Conservation (phyloP, 2,888 invertebrate species). For the Andrena bicolor region DNA sequence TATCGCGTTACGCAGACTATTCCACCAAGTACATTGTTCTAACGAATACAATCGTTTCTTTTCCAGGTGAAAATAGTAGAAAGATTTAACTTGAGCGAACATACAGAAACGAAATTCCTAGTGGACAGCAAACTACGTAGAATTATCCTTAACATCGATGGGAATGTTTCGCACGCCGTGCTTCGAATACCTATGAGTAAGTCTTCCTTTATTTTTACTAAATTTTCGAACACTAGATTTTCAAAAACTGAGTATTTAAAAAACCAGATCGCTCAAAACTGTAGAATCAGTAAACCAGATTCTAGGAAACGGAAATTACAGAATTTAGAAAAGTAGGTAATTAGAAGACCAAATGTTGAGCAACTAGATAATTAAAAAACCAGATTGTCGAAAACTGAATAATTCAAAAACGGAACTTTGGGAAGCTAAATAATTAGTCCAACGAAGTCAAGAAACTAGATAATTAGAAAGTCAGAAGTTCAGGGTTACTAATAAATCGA, state of each 20-base stretch:
- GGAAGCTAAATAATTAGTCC: no score
- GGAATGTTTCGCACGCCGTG: constrained; percentile 54
- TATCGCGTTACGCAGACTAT: background rate
- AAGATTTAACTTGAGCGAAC: constrained; percentile 27
- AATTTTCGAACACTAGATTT: no score
- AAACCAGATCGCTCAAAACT: no score
- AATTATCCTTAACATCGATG: constrained; percentile 53
- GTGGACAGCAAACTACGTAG: constrained; percentile 13
- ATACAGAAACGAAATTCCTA: constrained; percentile 44
- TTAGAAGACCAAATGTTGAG: no score
- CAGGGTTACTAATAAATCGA: background rate
- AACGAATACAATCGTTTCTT: background rate
- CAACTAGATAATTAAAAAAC: no score
- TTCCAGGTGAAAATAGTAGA: constrained; percentile 37
- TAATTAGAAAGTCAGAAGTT: background rate
- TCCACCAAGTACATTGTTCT: background rate
- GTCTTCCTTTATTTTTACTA: constrained; percentile 19
- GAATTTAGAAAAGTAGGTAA: no score
- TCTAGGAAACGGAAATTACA: no score
- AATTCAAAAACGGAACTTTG: no score
- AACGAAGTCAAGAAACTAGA: no score
- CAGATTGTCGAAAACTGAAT: no score
- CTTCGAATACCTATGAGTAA: constrained; percentile 71
- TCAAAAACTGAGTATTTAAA: no score
- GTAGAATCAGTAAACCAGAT: no score